Evolutionary conservation across 2,888 invertebrate genomes (phyloP).

Genomic region (Megamerina dolium): DNA sequence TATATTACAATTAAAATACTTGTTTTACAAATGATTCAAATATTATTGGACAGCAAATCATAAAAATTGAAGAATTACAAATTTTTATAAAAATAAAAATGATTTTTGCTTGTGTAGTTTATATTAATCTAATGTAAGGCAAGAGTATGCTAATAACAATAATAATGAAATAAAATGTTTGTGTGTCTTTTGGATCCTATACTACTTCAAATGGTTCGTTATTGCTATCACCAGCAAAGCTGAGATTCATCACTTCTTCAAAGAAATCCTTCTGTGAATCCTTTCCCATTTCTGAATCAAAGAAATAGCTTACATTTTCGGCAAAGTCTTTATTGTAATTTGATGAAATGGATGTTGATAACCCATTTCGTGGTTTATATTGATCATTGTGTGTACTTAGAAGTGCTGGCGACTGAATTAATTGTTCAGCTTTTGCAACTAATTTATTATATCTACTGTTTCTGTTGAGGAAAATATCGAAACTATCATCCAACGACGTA

Average conservation of each 20-base stretch:
- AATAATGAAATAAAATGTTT: too few species aligned
- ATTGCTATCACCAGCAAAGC: too few species aligned
- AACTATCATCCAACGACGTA: constrained; percentile 37
- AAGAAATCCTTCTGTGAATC: constrained; percentile 56
- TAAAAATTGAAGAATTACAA: too few species aligned
- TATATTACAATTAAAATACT: too few species aligned
- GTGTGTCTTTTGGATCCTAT: too few species aligned
- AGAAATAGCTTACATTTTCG: constrained; percentile 52
- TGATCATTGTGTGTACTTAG: constrained; percentile 30
- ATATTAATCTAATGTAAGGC: too few species aligned
- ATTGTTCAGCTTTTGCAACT: constrained; percentile 4
- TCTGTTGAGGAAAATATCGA: constrained; percentile 33
- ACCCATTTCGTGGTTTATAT: constrained; percentile 24
- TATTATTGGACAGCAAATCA: too few species aligned
- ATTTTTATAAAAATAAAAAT: too few species aligned
- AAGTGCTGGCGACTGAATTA: constrained; percentile 2
- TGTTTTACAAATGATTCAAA: too few species aligned
- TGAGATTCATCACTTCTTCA: constrained; percentile 55
- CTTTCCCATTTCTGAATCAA: constrained; percentile 38
- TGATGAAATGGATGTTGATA: not conserved
- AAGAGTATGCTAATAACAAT: too few species aligned
- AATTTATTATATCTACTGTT: constrained; percentile 7
- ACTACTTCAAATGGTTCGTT: too few species aligned
- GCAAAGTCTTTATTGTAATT: constrained; percentile 10
- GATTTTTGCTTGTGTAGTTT: too few species aligned